Base-by-base conservation (phyloP, 2,888 invertebrate species). In the Drosophila demipolita region DNA sequence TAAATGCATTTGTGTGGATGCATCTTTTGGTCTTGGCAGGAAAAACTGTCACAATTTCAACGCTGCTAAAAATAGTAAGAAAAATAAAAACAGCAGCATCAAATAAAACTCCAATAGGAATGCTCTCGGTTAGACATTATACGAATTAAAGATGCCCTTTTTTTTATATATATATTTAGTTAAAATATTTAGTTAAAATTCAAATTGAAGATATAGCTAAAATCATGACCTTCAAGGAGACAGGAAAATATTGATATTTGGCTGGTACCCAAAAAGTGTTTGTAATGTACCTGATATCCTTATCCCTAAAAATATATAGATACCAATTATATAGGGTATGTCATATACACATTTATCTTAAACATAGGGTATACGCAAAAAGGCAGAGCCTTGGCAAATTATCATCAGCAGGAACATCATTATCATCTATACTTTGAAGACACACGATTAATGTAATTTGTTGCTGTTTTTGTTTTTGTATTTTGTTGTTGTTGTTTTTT, bases 11-110 rank as follows among this genome's bases (percentile, higher is more conserved):
- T 40, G 48, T 57, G 42, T 72, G 62, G 26, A 49, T 73, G 75
- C 66, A 69, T 52, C 70, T 66, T 64, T 69, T 66, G 64, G 60
- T 75, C 60, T 79, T 65, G 81, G 73, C 75, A 73, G 79, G 79
- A 75, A 72, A 78, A 82, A 82, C 80, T 90, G 90, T 90, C 88
- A 87, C 86, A 90, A 90, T 85, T 89, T 89, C 81, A 81, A 71
- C 83, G 80, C 66, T 69, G 78, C 80, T 87, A 90, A 85, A 90
- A 85, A 87, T 87, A 87, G 90, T 72, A 75, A 73, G 66, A 78
- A 82, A 72, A 74, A 68, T 66, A 69, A 63, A 60, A 72, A 38
- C 40, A 57, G 52, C 67, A 64, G 55, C 50, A 48, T 23, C 60
- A 59, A 59, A 66, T n/a, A 63, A 33, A 66, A 67, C 50, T 23